A percentile compares a stretch with the other conserved stretches of the same genome.
These are phyloP conservation scores for Drosophila miranda DNA, from an alignment of 1,140 invertebrate species.

Conservation along the genomic window DNA sequence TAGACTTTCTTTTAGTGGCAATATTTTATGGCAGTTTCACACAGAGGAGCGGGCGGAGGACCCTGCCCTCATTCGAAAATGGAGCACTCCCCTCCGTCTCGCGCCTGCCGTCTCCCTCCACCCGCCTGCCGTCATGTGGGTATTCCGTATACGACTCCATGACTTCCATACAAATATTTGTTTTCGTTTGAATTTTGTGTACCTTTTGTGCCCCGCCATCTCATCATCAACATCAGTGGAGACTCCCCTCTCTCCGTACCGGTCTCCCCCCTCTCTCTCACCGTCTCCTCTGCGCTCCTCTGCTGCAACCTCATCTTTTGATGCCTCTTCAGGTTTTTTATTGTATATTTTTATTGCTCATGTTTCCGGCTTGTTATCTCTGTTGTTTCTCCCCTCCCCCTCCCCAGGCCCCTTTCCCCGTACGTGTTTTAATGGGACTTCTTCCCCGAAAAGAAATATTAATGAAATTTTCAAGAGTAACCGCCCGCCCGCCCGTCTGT, in stretches of 20 bases:
- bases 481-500: not conserved
- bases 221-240: constrained; percentile 43
- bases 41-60: too few species aligned
- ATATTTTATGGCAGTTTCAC: not conserved
- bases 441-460: constrained; percentile 20
- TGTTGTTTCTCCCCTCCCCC: constrained; percentile 49
- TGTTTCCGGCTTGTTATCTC: constrained; percentile 63
- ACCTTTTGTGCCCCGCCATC: constrained; percentile 53
- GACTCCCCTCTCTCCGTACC: too few species aligned
- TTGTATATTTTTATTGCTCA: constrained; percentile 63
- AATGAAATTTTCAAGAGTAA: constrained; percentile 60
- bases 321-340: constrained; percentile 20
- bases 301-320: too few species aligned
- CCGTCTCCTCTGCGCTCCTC: not conserved
- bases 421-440: constrained; percentile 60
- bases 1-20: constrained; percentile 37
- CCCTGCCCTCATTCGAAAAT: not conserved
- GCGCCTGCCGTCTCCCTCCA: too few species aligned
- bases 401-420: too few species aligned
- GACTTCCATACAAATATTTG: constrained; percentile 66
- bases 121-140: too few species aligned
- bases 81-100: too few species aligned
- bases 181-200: constrained; percentile 62
- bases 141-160: constrained; percentile 11
- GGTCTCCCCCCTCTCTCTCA: not conserved